These are phyloP conservation scores for Synanthedon formicaeformis DNA, from an alignment of 2,888 invertebrate species.

Conservation along the genomic window DNA sequence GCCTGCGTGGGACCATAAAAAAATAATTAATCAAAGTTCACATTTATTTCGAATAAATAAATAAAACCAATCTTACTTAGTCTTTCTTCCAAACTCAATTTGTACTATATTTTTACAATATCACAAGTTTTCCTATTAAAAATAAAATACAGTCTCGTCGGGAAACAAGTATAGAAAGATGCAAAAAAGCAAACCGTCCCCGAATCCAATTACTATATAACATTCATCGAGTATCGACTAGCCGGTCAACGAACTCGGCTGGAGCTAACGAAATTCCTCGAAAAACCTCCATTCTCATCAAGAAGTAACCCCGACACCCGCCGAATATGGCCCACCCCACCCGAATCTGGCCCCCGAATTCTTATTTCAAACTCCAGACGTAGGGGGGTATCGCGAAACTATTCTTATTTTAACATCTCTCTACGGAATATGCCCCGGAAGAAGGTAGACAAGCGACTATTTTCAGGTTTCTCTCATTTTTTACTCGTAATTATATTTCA, in stretches of 20 bases:
- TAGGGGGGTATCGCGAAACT: constrained; percentile 63
- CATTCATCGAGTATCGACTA: constrained; percentile 60
- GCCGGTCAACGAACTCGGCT: constrained; percentile 48
- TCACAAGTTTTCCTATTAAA: not conserved
- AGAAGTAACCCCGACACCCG: constrained; percentile 54
- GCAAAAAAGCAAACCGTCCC: not conserved
- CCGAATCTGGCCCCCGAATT: constrained; percentile 62
- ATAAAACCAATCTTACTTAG: no score
- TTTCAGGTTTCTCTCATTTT: not conserved
- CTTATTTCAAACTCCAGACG: constrained; percentile 69
- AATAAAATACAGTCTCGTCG: not conserved
- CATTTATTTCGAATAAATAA: no score
- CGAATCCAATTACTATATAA: constrained; percentile 50
- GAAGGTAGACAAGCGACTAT: constrained; percentile 34
- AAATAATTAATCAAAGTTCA: no score
- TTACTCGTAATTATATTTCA: not conserved
- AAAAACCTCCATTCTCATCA: constrained; percentile 68
- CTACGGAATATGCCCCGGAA: constrained; percentile 69
- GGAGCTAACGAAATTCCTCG: constrained; percentile 64
- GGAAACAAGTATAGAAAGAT: not conserved
- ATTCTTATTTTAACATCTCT: constrained; percentile 71
- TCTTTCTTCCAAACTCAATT: no score
- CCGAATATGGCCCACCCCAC: constrained; percentile 54
- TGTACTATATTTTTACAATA: not conserved
- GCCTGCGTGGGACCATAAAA: no score